Base-by-base conservation (phyloP, 2,113 vertebrate genomes). In the Lepus americanus region DNA sequence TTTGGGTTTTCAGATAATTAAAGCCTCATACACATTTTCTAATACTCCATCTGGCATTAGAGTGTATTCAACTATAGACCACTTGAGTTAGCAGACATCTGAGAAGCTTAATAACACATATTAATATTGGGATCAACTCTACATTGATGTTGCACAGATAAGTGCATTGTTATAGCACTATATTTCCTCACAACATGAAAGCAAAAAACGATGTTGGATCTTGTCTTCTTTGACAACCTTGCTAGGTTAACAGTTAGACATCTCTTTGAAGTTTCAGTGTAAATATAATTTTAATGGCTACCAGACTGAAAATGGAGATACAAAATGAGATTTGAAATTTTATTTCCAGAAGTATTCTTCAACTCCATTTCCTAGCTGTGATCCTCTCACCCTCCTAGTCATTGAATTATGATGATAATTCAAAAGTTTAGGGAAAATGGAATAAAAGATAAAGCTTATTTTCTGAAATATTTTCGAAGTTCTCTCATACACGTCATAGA, bases 1-100 rank as follows among this genome's bases (percentile, higher is more conserved):
- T 98, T 96, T 64, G 88, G 95, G 95, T 98, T 98, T 97, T 97
- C 95, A 98, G 98, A 98, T 98, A 98, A 98, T 98, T 98, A 98
- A 98, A 98, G 96, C 73, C 96, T 97, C 90, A 93, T 92, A 95
- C 94, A 95, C 84, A 94, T 97, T 98, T 98, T 97, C 95, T 97
- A 93, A 97, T 98, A 96, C 96, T 98, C 95, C 97, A 98, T 97
- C 97, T 98, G 98, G 89, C 89, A 98, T 94, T 96, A 93, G 63
- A 97, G 86, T 94, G 39, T 96, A 97, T 98, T 97, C 97, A 98
- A 92, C 90, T 94, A 96, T 80, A 97, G 81, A 97, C 31, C 44
- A 95, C 94, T 97, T 96, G 79, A 98, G 86, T 72, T 97, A 96
- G 83, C 93, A 97, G 76, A 93, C 73, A 95, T 66, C 39, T 96